Conservation (phyloP, 2,113 vertebrate genomes). For the Notarius quadriscutis region DNA sequence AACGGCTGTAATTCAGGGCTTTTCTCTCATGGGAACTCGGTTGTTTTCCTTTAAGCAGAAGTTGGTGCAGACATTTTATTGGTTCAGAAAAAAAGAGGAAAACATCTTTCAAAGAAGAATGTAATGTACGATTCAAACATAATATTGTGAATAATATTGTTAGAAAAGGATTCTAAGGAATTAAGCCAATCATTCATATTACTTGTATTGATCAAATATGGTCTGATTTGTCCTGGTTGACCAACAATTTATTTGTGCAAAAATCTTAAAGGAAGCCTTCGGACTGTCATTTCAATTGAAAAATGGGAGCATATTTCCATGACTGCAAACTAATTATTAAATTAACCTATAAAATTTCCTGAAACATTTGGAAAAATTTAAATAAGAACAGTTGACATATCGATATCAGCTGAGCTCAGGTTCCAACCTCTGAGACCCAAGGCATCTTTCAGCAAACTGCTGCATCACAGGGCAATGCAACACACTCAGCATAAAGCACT, state of each 20-base stretch:
- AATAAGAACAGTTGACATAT: neutral
- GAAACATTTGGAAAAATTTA: neutral
- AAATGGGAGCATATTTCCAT: neutral
- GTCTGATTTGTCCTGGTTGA: neutral
- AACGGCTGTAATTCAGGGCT: slow-evolving; percentile 51
- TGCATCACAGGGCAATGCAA: neutral
- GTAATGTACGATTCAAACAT: slow-evolving; percentile 2
- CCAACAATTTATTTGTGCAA: neutral
- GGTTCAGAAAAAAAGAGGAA: neutral
- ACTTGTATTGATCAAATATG: neutral
- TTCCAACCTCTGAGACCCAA: neutral
- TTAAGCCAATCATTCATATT: neutral
- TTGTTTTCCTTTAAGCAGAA: neutral
- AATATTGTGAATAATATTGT: neutral
- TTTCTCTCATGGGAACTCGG: slow-evolving; percentile 52
- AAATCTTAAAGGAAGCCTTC: neutral
- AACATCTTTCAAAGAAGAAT: neutral
- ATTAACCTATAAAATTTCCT: neutral
- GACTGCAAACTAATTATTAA: neutral
- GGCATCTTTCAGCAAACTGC: neutral
- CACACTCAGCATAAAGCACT: neutral
- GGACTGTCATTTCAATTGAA: neutral
- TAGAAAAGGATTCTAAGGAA: neutral
- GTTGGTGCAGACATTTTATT: neutral
- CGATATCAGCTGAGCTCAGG: neutral